Conservation (phyloP, 2,888 invertebrate species). For the Cerceris ruficornis region DNA sequence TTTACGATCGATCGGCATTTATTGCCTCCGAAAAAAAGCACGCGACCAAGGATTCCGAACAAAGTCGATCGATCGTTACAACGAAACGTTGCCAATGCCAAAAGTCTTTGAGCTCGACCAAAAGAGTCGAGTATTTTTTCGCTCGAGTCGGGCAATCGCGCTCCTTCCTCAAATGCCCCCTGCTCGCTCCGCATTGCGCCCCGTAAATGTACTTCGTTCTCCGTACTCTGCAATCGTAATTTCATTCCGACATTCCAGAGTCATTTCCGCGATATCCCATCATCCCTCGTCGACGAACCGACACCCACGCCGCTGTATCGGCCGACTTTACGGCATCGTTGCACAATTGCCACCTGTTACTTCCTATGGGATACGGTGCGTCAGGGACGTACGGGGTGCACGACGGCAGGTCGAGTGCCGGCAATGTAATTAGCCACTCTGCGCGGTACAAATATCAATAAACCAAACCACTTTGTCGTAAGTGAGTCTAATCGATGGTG, state of each 20-base stretch:
- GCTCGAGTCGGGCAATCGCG: no score
- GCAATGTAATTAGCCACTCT: background rate
- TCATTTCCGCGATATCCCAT: no score
- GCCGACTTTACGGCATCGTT: background rate
- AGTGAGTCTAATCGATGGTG: constrained; percentile 28
- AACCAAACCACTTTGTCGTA: background rate
- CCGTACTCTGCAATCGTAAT: no score
- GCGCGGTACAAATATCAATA: constrained; percentile 6
- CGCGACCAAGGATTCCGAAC: background rate
- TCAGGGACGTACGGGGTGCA: background rate
- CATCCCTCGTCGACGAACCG: no score
- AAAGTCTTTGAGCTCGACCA: no score
- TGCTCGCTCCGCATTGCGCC: no score
- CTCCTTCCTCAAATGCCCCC: no score
- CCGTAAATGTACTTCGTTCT: no score
- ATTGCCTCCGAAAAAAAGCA: background rate
- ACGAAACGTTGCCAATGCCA: background rate
- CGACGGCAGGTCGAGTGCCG: background rate
- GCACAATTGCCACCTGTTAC: constrained; percentile 1
- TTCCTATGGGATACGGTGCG: background rate
- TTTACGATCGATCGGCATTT: constrained; percentile 17
- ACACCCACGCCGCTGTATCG: no score
- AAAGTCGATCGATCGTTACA: background rate
- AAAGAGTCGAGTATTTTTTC: no score
- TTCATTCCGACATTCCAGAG: no score